Conservation (phyloP, 2,797 vertebrate genomes). For the Chromobotia macracanthus region DNA sequence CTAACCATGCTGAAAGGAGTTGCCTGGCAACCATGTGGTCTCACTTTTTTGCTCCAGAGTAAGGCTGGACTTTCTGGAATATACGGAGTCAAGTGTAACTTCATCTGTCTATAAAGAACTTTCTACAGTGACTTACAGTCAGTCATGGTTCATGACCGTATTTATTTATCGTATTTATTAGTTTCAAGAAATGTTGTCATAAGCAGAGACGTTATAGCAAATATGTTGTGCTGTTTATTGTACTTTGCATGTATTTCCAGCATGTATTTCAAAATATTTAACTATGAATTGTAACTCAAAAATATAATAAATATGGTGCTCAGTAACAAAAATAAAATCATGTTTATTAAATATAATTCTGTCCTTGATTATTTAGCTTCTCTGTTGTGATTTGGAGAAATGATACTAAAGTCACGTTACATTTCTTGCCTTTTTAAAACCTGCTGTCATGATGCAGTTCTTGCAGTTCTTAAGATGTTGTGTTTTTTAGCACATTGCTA, state of each 20-base stretch:
- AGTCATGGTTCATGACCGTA: not conserved
- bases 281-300: not conserved
- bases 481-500: too few relatives aligned
- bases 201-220: not conserved
- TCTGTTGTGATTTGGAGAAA: too few relatives aligned
- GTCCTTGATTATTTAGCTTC: too few relatives aligned
- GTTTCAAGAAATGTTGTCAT: not conserved
- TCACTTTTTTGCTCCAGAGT: constrained; percentile 11
- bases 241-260: not conserved
- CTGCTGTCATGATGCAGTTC: too few relatives aligned
- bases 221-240: not conserved
- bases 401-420: too few relatives aligned
- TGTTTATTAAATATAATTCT: not conserved
- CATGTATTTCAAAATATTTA: not conserved
- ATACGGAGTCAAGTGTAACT: constrained; percentile 13
- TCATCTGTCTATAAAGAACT: constrained; percentile 13
- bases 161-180: not conserved
- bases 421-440: too few relatives aligned
- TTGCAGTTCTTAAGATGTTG: too few relatives aligned
- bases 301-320: not conserved
- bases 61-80: constrained; percentile 16
- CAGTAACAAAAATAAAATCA: not conserved
- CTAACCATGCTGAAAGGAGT: constrained; percentile 55
- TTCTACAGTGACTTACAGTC: not conserved
- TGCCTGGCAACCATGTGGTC: constrained; percentile 58